Evolutionary conservation across 2,888 invertebrate species (phyloP).

Genomic region (Chrysotoxum bicinctum): DNA sequence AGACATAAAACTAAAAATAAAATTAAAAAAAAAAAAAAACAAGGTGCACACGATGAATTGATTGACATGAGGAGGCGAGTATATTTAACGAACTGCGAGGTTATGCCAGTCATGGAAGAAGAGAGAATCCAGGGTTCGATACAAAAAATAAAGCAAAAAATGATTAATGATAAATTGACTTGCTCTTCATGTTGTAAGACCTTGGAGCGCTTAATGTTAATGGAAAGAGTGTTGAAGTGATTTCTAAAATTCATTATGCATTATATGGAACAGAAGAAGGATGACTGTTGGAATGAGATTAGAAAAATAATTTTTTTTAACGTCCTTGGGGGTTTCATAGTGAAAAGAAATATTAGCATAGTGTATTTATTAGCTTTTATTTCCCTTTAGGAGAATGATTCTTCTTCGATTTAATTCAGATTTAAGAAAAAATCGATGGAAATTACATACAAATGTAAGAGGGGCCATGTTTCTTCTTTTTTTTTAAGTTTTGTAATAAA

Average conservation of each 20-base stretch:
- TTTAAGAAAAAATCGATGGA: background rate
- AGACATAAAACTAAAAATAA: conserved; percentile 27
- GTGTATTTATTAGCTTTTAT: background rate
- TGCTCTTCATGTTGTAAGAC: background rate
- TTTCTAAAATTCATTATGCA: conserved; percentile 12
- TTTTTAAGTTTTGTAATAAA: no score
- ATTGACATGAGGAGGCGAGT: conserved; percentile 32
- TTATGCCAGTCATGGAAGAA: conserved; percentile 1
- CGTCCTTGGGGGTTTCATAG: background rate
- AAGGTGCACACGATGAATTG: conserved; percentile 27
- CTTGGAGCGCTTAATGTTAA: conserved; percentile 9
- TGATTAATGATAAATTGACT: conserved; percentile 29
- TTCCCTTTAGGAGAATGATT: background rate
- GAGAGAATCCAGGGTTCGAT: background rate
- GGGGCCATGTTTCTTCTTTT: no score
- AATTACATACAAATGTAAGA: no score
- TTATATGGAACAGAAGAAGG: background rate
- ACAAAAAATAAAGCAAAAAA: background rate
- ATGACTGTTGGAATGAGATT: conserved; percentile 11
- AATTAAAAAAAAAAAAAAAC: background rate
- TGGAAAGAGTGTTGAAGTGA: background rate
- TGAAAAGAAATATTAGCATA: background rate
- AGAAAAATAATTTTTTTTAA: conserved; percentile 4
- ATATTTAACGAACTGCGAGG: conserved; percentile 18
- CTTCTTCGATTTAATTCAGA: background rate